Conservation (phyloP, 92 coral and sea anemone species). For the Parazoanthus atlanticus region DNA sequence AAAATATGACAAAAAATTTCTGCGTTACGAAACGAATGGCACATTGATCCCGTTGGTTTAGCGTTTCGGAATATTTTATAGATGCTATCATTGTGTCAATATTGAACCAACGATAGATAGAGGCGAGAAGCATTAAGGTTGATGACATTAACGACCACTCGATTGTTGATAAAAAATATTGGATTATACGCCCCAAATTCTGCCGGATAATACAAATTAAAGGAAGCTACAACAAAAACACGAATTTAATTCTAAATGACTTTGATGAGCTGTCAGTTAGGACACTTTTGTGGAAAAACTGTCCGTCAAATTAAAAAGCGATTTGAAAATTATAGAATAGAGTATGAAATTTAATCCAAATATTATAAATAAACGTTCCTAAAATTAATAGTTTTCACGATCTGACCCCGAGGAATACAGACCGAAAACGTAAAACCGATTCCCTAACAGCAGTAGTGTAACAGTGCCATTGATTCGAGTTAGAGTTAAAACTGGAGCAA, state of each 20-base stretch:
- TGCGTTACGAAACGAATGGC: neutral
- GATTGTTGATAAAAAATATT: constrained; percentile 1
- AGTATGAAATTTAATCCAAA: no score
- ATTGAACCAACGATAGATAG: neutral
- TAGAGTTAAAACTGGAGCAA: no score
- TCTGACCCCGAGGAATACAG: no score
- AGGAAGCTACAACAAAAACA: neutral
- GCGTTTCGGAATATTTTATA: neutral
- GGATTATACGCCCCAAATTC: neutral
- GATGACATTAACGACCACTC: neutral
- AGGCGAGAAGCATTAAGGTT: neutral
- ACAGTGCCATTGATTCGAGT: no score
- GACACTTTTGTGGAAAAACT: neutral
- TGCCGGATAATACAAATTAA: no score
- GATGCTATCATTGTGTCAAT: neutral
- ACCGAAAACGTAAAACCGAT: no score
- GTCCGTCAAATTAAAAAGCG: neutral
- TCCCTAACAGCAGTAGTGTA: no score
- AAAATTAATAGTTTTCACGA: no score
- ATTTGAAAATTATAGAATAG: neutral
- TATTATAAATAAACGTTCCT: neutral
- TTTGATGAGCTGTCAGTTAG: neutral
- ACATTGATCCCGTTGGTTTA: no score
- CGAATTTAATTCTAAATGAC: neutral
- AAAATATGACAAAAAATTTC: neutral